phyloP scores from a whole-genome alignment of 2,113 vertebrate genomes.

The Sus scrofa region T2T-Sscrofa CM000817.6:117147001-117147500 shows the following conservation, averaged over 20 bases:
- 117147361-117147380: neutral
- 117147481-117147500: neutral
- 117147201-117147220: neutral
- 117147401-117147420: neutral
- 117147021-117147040: neutral
- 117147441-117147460: neutral
- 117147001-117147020: neutral
- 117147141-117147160: neutral
- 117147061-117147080: neutral
- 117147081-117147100: neutral
- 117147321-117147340: slow-evolving; percentile 29
- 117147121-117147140: neutral
- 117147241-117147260: neutral
- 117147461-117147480: neutral
- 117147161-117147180: neutral
- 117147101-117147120: neutral
- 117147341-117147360: neutral
- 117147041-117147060: neutral
- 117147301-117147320: neutral
- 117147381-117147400: neutral
- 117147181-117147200: neutral
- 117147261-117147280: neutral
- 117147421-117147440: neutral
- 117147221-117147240: neutral
- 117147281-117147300: neutral